A percentile compares a stretch with the other conserved stretches of the same genome.
Conservation (phyloP, 2,113 vertebrate species). For the Suricata suricatta region DNA sequence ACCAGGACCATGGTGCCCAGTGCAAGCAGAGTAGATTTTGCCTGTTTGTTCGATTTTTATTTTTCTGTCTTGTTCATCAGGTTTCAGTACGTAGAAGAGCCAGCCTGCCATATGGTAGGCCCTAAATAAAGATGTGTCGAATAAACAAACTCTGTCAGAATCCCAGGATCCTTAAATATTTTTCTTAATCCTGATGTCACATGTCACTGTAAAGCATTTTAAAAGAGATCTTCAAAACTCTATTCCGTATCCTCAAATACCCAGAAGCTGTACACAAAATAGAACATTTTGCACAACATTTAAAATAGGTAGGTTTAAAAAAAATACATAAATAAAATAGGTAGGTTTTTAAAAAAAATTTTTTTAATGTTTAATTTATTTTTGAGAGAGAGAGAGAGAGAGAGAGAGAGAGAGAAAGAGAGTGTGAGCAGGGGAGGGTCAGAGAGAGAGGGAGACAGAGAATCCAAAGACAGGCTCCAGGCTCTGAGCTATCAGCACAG, state of each 20-base stretch:
- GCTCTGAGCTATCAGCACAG: no score
- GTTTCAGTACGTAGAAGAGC: neutral
- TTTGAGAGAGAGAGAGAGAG: no score
- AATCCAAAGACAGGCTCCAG: no score
- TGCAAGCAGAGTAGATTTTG: neutral
- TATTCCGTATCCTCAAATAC: neutral
- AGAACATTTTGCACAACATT: neutral
- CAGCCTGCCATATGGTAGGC: neutral
- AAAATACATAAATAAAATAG: neutral
- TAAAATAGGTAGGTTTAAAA: neutral
- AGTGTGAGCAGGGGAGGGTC: no score
- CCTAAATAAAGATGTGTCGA: neutral
- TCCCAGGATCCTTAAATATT: neutral
- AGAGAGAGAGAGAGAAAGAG: no score
- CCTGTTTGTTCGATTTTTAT: neutral
- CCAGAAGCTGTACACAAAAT: neutral
- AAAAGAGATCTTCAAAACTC: neutral
- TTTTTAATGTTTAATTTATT: no score
- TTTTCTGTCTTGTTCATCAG: neutral
- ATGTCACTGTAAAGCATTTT: neutral
- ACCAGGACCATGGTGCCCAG: neutral
- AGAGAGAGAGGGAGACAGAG: no score
- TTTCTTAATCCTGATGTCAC: neutral
- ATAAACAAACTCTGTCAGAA: neutral
- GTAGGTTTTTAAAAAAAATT: neutral